Evolutionary conservation across 1,140 invertebrate genomes (phyloP), one percentile per base, ranked within the genome.

Genomic region (Atta texana): DNA sequence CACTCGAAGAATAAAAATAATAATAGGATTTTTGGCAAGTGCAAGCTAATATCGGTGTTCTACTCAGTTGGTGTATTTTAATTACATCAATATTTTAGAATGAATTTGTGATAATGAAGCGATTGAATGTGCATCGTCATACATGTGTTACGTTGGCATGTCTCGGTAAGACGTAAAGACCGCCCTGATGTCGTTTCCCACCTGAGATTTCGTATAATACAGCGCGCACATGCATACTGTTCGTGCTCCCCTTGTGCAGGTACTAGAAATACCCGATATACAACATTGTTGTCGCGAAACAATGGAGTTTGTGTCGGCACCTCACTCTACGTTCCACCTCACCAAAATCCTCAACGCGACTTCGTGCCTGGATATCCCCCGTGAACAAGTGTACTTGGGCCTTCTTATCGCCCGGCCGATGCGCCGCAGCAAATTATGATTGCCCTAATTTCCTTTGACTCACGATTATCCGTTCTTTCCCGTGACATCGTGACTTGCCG

Each of bases 361-460:
- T 69, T 49, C 51, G 39, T 53, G 68, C 80, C 68, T 86, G 74
- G 63, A 51, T 55, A 82, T 55, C 66, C 49, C 76, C 69, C 71
- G 61, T 61, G 72, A 85, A 89, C 91, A 88, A 92, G 91, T 91
- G 90, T 89, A 92, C 92, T 92, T 74, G 68, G 87, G 88, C 84
- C 78, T 91, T 92, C 90, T 92, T 92, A 92, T 92, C 92, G 88
- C 69, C 59, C 31, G 31, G 64, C 59, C 55, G 44, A 64, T 85
- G 84, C 88, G 82, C 81, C 88, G 57, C 68, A 64, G 92, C 86
- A 91, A 92, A 92, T 92, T 92, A 91, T 92, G 90, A 92, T 92
- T 92, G 87, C 75, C 91, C 90, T 90, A 92, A 92, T 92, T 92
- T 92, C 86, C 88, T 90, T 91, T 88, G 69, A 87, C 81, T 89